phyloP scores from a whole-genome alignment of 2,113 vertebrate genomes.

The Odobenus rosmarus region DNA sequence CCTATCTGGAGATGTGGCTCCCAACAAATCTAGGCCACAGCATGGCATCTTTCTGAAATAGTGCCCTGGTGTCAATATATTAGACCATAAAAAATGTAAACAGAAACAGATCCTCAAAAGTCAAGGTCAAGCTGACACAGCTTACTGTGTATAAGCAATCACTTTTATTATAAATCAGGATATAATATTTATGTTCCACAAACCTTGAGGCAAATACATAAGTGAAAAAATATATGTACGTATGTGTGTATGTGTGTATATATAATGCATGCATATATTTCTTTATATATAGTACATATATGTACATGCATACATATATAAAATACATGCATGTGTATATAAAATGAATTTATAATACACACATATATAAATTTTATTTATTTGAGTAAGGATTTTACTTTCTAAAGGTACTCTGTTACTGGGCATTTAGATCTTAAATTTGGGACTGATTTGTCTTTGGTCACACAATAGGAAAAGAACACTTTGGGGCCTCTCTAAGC shows the following conservation, averaged over 20 bases:
- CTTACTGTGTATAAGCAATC: conserved; percentile 61
- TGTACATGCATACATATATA: neutral
- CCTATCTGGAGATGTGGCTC: neutral
- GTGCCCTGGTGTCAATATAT: neutral
- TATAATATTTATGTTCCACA: neutral
- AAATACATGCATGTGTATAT: neutral
- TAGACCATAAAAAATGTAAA: conserved; percentile 28
- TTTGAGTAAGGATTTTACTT: neutral
- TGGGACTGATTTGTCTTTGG: neutral
- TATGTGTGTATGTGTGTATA: neutral
- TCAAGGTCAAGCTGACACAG: conserved; percentile 69
- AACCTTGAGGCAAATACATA: neutral
- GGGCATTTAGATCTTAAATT: conserved; percentile 32
- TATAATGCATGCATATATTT: neutral
- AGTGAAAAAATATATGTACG: neutral
- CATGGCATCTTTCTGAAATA: neutral
- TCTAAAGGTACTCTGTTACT: neutral
- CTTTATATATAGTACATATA: neutral
- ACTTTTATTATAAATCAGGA: conserved; percentile 21
- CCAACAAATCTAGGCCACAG: conserved; percentile 40
- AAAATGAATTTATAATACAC: neutral
- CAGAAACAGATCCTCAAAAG: conserved; percentile 13
- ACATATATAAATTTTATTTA: neutral
- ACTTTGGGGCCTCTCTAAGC: neutral
- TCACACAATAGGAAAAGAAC: neutral